Evolutionary conservation across 92 coral and sea anemone genomes (phyloP).

Genomic region (Chrysogorgia sp.): DNA sequence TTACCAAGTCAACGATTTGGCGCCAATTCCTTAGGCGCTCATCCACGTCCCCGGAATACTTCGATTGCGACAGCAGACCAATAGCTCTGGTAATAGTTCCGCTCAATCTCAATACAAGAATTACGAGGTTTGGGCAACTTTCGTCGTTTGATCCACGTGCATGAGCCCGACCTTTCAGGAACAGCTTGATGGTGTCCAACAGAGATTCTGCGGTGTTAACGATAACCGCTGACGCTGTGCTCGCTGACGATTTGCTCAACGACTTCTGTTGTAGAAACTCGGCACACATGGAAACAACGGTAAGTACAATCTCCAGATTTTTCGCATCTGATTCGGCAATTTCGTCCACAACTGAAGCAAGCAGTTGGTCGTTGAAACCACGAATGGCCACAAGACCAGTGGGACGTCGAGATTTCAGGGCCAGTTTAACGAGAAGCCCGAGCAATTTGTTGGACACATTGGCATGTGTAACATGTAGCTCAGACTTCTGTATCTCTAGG

Average conservation of each 20-base stretch:
- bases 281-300: neutral
- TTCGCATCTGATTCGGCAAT: neutral
- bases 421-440: neutral
- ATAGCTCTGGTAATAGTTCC: constrained; percentile 19
- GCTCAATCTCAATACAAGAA: neutral
- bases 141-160: neutral
- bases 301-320: constrained; percentile 2
- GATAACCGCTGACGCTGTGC: neutral
- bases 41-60: neutral
- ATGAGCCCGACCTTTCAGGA: neutral
- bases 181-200: neutral
- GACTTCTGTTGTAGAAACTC: constrained; percentile 18
- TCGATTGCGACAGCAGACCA: neutral
- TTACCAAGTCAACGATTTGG: constrained; percentile 6
- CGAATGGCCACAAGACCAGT: neutral
- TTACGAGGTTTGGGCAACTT: neutral
- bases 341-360: neutral
- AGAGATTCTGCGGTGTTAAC: neutral
- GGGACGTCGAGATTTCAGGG: neutral
- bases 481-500: neutral
- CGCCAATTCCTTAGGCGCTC: constrained; percentile 4
- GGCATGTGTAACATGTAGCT: neutral
- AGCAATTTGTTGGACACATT: constrained; percentile 16
- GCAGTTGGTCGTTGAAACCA: constrained; percentile 14
- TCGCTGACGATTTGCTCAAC: neutral